phyloP scores from a whole-genome alignment of 2,113 vertebrate species.

The Callionymus lyra region DNA sequence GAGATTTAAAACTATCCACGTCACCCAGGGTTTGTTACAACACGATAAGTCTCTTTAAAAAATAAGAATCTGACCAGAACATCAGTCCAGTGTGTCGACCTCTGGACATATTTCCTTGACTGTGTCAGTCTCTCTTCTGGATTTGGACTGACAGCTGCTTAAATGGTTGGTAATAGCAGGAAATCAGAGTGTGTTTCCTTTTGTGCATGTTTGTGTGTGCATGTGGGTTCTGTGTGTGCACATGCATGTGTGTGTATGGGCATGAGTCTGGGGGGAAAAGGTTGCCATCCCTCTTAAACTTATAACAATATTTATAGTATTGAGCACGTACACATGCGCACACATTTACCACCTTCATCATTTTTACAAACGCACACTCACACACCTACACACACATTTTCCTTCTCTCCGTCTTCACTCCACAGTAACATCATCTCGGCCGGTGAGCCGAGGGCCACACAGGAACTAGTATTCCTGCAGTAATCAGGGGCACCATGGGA shows the following conservation, averaged over 20 bases:
- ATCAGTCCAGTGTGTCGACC: slow-evolving; percentile 38
- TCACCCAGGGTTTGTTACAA: too few species aligned
- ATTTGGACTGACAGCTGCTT: slow-evolving; percentile 65
- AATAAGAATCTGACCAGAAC: too few species aligned
- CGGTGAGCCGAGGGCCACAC: slow-evolving; percentile 61
- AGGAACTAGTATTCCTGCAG: slow-evolving; percentile 55
- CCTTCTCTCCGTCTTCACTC: slow-evolving; percentile 21
- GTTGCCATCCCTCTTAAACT: slow-evolving; percentile 54
- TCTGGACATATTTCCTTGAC: slow-evolving; percentile 58
- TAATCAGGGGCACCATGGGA: slow-evolving; percentile 63
- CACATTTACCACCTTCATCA: too few species aligned
- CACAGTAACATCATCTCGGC: slow-evolving; percentile 35
- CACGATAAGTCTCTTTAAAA: too few species aligned
- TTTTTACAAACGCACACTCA: slow-evolving; percentile 5
- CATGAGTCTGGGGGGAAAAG: slow-evolving; percentile 45
- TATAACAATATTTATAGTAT: slow-evolving; percentile 34
- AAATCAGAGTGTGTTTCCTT: slow-evolving; percentile 65
- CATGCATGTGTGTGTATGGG: slow-evolving; percentile 7
- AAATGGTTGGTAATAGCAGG: slow-evolving; percentile 73
- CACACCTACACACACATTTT: slow-evolving; percentile 17
- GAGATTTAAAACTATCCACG: too few species aligned
- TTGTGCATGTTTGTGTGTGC: slow-evolving; percentile 14
- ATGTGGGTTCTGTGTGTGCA: slow-evolving; percentile 8
- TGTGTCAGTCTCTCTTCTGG: slow-evolving; percentile 67
- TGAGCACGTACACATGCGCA: slow-evolving; percentile 1